phyloP scores from a whole-genome alignment of 2,888 invertebrate genomes.

The Ormyrus nitidulus region DNA sequence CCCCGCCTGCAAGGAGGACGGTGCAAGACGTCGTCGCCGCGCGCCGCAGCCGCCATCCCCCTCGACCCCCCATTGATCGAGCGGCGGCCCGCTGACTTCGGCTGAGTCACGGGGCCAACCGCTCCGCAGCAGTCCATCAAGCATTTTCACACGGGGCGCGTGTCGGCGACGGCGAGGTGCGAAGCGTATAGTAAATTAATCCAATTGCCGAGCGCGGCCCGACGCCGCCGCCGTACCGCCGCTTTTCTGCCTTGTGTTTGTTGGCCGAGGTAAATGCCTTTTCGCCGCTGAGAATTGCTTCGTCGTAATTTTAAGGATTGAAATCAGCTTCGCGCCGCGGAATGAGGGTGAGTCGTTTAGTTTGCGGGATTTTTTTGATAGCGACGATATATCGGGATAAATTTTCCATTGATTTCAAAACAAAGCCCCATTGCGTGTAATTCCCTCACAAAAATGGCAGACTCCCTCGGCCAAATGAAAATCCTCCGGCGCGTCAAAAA shows the following conservation, averaged over 20 bases:
- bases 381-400: too few relatives aligned
- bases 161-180: slow-evolving; percentile 22
- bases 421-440: too few relatives aligned
- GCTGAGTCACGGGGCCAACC: slow-evolving; percentile 59
- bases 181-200: slow-evolving; percentile 26
- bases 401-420: too few relatives aligned
- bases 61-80: slow-evolving; percentile 44
- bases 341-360: too few relatives aligned
- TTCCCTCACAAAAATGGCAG: not conserved
- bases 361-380: too few relatives aligned
- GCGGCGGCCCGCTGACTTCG: slow-evolving; percentile 42
- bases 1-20: not conserved
- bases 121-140: slow-evolving; percentile 50
- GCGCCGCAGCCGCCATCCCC: not conserved
- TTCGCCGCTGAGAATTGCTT: too few relatives aligned
- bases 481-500: too few relatives aligned
- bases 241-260: too few relatives aligned
- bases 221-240: too few relatives aligned
- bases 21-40: not conserved
- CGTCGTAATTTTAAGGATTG: too few relatives aligned
- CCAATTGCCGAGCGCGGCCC: slow-evolving; percentile 2
- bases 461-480: not conserved
- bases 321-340: too few relatives aligned
- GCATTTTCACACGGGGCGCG: slow-evolving; percentile 59
- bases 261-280: not conserved